Evolutionary conservation across 2,888 invertebrate genomes (phyloP), one percentile per base, ranked within the genome.

Genomic region (Drosophila buzzatii): DNA sequence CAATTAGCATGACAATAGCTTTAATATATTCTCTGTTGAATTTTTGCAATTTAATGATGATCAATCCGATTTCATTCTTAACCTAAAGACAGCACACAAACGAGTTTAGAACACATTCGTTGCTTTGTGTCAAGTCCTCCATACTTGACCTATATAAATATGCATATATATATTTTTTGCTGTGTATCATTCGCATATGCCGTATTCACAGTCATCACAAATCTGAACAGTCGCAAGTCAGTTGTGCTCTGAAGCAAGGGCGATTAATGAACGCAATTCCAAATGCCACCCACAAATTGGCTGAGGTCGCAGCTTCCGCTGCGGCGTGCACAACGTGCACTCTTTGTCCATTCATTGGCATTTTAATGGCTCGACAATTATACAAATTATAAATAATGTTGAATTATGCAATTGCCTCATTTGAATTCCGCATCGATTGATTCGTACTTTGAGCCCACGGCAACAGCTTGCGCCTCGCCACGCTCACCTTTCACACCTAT

Each of bases 241-340:
- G 39, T 5, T 39, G 5, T 14, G 23, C 33, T 37, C 37, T 31
- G 41, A 16, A 35, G 51, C 52, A 67, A 67, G 41, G 69, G 57
- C 56, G 47, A 49, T 47, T 47, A 37, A 66, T 53, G 27, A 45
- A 23, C 20, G 35, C 12, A 42, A 61, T 66, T 61, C 31, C 42
- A 58, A 51, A 62, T 49, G 47, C 70, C 76, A 57, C 74, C 79
- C 51, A 60, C 62, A 23, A 75, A 63, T 58, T 49, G 47, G 41
- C 35, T 31, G 62, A 70, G 79, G 76, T 70, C 63, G 58, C 42
- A 66, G 71, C 35, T 63, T 76, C 66, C 70, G 70, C 31, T 51
- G 31, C n/a, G 31, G 18, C n/a, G 31, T 3, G 23, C 23, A 75
- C 71, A 75, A 18, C 33, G 51, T 66, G 49, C 45, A 53, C 16